Base-by-base conservation (phyloP, 2,888 invertebrate species). In the Leuctra nigra region DNA sequence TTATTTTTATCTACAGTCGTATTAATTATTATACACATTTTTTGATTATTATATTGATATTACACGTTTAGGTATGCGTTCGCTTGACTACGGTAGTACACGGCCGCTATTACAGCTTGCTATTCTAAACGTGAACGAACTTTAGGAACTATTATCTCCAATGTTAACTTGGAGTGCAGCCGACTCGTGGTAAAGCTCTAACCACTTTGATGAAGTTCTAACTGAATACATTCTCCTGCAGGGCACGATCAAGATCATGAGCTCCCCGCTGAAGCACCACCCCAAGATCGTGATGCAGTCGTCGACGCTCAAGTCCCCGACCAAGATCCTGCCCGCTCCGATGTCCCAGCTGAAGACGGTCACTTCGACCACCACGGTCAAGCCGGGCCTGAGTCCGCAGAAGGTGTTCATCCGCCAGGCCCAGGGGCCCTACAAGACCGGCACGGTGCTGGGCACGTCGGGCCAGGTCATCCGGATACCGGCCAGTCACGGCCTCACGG, bases 261-360 rank as follows among this genome's bases (percentile, higher is more conserved):
- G 71, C 57, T 69, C 74, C 1, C 55, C 63, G n/a, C 55, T 62
- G 22, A 66, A 57, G 44, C 46, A 58, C 9, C 55, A 69, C 9
- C 67, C 72, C 20, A 73, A 72, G 62, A 67, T 73, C 29, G 65
- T 73, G 65, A 73, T 77, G 61, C 73, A 77, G 69, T 71, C 76
- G 1, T 73, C 81, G 55, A 67, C 73, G 13, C 71, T 82, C 7
- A 86, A 87, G 70, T 82, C 86, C 13, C 84, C 86, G 0, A 77
- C 86, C 25, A 86, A 84, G 72, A 80, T 87, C 62, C 72, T 85
- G 60, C 83, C 86, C 11, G 81, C 82, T 4, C 79, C 83, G 6
- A 11, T 29, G 7, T 6, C 7, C 29, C 29, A 29, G 33, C 41
- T 59, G 14, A 39, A 36, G n/a, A 46, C 60, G 33, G 58, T 58